Conservation (phyloP, 2,113 vertebrate species). For the Phalacrocorax carbo region DNA sequence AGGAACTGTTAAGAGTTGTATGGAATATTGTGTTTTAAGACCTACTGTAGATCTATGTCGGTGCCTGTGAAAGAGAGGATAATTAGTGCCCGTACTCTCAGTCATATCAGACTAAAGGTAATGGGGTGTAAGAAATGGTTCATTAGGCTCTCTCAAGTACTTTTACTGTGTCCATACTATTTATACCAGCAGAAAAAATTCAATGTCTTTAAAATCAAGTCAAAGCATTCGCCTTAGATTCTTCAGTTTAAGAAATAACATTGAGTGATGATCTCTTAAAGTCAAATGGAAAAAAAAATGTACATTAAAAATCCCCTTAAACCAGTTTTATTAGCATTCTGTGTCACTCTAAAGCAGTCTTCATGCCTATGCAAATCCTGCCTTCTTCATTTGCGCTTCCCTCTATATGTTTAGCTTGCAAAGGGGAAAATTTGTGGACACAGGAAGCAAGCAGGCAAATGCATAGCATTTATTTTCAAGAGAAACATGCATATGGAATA, state of each 20-base stretch:
- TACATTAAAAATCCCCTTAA: slow-evolving; percentile 34
- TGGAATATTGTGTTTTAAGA: slow-evolving; percentile 79
- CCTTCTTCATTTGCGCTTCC: slow-evolving; percentile 7
- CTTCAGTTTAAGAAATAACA: slow-evolving; percentile 70
- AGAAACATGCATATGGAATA: not conserved
- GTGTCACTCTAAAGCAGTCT: not conserved
- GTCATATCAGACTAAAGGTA: slow-evolving; percentile 85
- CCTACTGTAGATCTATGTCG: slow-evolving; percentile 74
- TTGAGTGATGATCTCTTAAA: slow-evolving; percentile 71
- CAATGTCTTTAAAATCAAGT: slow-evolving; percentile 79
- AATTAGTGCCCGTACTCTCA: slow-evolving; percentile 80
- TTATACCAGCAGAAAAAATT: slow-evolving; percentile 80
- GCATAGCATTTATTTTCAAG: not conserved
- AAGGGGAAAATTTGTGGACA: not conserved
- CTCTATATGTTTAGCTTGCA: not conserved
- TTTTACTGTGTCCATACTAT: slow-evolving; percentile 84
- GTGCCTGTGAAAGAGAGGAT: slow-evolving; percentile 77
- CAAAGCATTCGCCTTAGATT: slow-evolving; percentile 72
- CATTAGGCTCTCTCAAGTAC: slow-evolving; percentile 84
- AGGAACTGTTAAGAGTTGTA: slow-evolving; percentile 66
- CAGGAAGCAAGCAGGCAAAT: not conserved
- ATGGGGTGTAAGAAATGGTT: slow-evolving; percentile 86
- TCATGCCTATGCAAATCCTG: slow-evolving; percentile 14
- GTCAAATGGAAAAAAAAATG: slow-evolving; percentile 59
- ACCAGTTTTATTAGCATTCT: slow-evolving; percentile 44